phyloP scores from a whole-genome alignment of 2,888 invertebrate genomes.

The Aelia acuminata region DNA sequence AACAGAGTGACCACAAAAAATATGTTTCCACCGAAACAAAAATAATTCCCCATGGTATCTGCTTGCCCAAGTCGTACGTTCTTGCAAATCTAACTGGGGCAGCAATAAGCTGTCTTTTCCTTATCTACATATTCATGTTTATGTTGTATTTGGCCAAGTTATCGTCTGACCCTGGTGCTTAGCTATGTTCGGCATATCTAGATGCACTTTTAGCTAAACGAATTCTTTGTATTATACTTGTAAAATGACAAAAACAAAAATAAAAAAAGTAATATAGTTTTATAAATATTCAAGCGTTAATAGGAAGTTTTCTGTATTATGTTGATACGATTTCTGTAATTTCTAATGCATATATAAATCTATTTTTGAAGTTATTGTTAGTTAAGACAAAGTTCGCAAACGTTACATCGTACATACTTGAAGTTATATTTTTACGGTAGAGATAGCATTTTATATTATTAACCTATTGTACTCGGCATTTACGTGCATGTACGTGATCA shows the following conservation, averaged over 20 bases:
- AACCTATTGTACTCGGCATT: too few species aligned
- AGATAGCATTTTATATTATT: too few species aligned
- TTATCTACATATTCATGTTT: not conserved
- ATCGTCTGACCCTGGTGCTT: constrained; percentile 8
- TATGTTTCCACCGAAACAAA: not conserved
- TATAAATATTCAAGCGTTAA: not conserved
- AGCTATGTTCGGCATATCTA: not conserved
- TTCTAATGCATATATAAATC: too few species aligned
- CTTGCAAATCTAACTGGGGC: not conserved
- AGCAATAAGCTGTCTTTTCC: not conserved
- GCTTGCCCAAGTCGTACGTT: not conserved
- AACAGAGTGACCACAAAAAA: not conserved
- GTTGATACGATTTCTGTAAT: too few species aligned
- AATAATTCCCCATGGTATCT: not conserved
- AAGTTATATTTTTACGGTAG: too few species aligned
- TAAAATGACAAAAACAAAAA: not conserved
- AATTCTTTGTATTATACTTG: not conserved
- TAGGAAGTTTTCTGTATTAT: too few species aligned
- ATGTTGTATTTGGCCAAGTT: not conserved
- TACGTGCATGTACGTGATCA: too few species aligned
- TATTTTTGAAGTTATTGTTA: too few species aligned
- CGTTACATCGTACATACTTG: too few species aligned
- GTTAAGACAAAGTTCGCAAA: too few species aligned
- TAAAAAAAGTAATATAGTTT: not conserved
- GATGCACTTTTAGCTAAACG: not conserved